Base-by-base conservation (phyloP, 2,888 invertebrate genomes). In the Danaus chrysippus region DNA sequence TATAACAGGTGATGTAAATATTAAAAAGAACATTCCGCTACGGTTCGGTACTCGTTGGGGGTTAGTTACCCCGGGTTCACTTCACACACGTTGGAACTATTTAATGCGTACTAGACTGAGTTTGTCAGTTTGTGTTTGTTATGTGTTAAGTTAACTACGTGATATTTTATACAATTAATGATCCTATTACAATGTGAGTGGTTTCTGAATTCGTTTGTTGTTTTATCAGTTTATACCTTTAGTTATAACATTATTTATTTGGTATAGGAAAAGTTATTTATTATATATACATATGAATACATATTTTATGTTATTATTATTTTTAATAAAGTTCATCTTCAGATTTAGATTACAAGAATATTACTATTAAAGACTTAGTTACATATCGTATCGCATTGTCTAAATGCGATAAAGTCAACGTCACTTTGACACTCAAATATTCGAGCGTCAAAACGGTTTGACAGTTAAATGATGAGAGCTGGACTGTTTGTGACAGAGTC, bases 11-110 rank as follows among this genome's bases (percentile, higher is more conserved):
- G 17, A 17, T 17, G 49, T 49, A 46, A 46, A 46, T 46, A 17
- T 49, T 49, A 49, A 49, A 49, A 49, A 49, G 49, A 49, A 49
- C 49, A 17, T 86, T 86, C 86, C 86, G 89, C 87, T 80, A 87
- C 84, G 89, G 82, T 86, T 74, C 73, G 85, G 70, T 83, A 78
- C 75, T 83, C 85, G 86, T 78, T 86, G 82, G 75, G 84, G 84
- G 86, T 88, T 88, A 90, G 89, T 90, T 79, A 75, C 67, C 74
- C 78, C 79, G 82, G 84, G 76, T 83, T 85, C 79, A 81, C 88
- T 86, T 87, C 87, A 83, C 87, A 89, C 89, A 90, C 89, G 88
- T 81, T 72, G 73, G 71, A 13, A 49, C 54, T 61, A 42, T 57
- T 53, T 41, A 52, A 57, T 17, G 17, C 49, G 17, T 17, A 10